phyloP scores from a whole-genome alignment of 2,797 vertebrate species.

The Adelosebastes latens region DNA sequence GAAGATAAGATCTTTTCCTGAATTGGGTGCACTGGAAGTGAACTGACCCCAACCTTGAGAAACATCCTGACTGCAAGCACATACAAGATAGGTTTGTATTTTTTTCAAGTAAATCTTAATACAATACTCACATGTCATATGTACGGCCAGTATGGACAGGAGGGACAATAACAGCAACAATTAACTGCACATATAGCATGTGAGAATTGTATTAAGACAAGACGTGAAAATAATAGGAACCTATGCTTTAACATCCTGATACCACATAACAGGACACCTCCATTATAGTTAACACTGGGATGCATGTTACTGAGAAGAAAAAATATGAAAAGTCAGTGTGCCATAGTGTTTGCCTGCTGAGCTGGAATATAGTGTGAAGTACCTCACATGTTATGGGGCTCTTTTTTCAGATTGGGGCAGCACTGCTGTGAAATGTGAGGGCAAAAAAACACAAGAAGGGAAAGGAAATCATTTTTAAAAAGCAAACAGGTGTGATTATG shows the following conservation, averaged over 20 bases:
- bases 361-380: slow-evolving; percentile 21
- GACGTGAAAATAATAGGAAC: slow-evolving; percentile 18
- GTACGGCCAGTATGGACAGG: background rate
- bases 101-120: slow-evolving; percentile 1
- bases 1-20: background rate
- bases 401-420: slow-evolving; percentile 62
- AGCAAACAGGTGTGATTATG: background rate
- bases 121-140: background rate
- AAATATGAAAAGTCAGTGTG: slow-evolving; percentile 3
- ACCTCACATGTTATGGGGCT: slow-evolving; percentile 56
- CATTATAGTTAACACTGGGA: slow-evolving; percentile 18
- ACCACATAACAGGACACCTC: slow-evolving; percentile 15
- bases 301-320: slow-evolving; percentile 46
- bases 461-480: background rate
- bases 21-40: slow-evolving; percentile 26
- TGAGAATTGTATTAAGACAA: background rate
- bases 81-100: background rate
- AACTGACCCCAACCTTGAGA: slow-evolving; percentile 35
- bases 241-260: slow-evolving; percentile 2
- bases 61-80: slow-evolving; percentile 1
- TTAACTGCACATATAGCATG: background rate
- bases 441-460: slow-evolving; percentile 21
- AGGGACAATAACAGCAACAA: background rate
- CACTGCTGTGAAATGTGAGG: slow-evolving; percentile 57
- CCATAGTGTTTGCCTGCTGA: slow-evolving; percentile 11